Base-by-base conservation (phyloP, 2,113 vertebrate species). In the Semicossyphus pulcher region DNA sequence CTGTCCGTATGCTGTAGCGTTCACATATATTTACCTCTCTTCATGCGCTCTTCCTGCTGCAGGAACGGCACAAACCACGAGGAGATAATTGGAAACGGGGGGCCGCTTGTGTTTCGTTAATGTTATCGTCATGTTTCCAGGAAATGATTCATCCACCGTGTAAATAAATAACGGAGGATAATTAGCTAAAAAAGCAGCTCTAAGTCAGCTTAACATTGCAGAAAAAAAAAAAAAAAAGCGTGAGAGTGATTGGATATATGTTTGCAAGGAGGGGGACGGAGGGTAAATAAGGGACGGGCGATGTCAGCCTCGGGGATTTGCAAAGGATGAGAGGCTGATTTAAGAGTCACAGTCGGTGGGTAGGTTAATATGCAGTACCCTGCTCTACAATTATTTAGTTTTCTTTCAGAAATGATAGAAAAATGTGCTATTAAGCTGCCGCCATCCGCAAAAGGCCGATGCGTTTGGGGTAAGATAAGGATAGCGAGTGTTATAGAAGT, bases 141-240 rank as follows among this genome's bases (percentile, higher is more conserved):
- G 49, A 85, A 80, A 66, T 61, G 8, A 76, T 47, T 76, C 20
- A 63, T 44, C 61, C 29, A 1, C 28, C 26, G 10, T 39, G 57
- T 45, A 81, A 72, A 67, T 54, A 79, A 81, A 70, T 76, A 63
- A 76, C 76, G 28, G n/a, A 37, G 52, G 21, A 61, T 74, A 74
- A 80, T 83, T 86, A 69, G 45, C 47, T 37, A 54, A 64, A 81
- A n/a, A 79, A 72, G 42, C 71, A 76, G 58, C 56, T 77, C 44
- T 15, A 61, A 63, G 26, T 71, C 36, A 20, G 48, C 36, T 71
- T 37, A 59, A 69, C 57, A 39, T 72, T 63, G 37, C 42, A 26
- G 20, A 39, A 56, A 42, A 14, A n/a, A 29, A 14, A 36, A 72
- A 66, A 34, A 69, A 63, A 71, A n/a, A n/a, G n/a, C 37, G 63